Evolutionary conservation across 2,888 invertebrate genomes (phyloP).

Genomic region (Drosophila pseudotalamancana): DNA sequence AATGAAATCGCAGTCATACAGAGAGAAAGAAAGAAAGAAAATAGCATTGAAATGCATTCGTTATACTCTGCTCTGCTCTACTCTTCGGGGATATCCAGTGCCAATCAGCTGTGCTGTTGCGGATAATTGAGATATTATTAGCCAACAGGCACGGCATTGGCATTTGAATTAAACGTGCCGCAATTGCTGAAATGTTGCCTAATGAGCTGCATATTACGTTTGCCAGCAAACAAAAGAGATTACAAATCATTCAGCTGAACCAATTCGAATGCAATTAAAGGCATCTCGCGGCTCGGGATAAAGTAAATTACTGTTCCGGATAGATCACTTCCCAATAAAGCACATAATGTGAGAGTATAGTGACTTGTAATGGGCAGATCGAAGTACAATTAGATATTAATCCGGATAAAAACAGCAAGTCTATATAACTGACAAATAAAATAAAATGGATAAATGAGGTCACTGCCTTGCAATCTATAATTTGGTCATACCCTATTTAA

Average conservation of each 20-base stretch:
- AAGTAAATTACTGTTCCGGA: neutral
- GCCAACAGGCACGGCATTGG: conserved; percentile 53
- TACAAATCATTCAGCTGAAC: conserved; percentile 13
- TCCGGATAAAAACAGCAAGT: too few relatives aligned
- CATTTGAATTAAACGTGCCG: conserved; percentile 66
- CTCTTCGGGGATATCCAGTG: conserved; percentile 19
- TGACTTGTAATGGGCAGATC: neutral
- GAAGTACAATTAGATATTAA: neutral
- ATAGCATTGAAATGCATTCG: conserved; percentile 57
- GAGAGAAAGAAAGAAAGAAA: conserved; percentile 25
- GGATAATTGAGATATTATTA: conserved; percentile 76
- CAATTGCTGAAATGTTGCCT: conserved; percentile 63
- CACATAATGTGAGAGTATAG: too few relatives aligned
- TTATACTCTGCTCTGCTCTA: conserved; percentile 4
- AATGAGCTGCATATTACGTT: conserved; percentile 54
- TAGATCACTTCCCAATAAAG: neutral
- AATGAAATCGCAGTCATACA: conserved; percentile 68
- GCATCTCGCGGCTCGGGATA: neutral
- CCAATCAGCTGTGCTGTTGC: conserved; percentile 30
- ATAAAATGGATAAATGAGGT: too few relatives aligned
- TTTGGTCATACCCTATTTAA: too few relatives aligned
- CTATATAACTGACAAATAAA: too few relatives aligned
- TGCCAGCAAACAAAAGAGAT: conserved; percentile 6
- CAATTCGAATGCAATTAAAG: conserved; percentile 14
- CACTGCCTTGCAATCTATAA: too few relatives aligned